These are phyloP conservation scores for Zophobas atratus DNA, from an alignment of 1,140 invertebrate species.

Conservation along the genomic window DNA sequence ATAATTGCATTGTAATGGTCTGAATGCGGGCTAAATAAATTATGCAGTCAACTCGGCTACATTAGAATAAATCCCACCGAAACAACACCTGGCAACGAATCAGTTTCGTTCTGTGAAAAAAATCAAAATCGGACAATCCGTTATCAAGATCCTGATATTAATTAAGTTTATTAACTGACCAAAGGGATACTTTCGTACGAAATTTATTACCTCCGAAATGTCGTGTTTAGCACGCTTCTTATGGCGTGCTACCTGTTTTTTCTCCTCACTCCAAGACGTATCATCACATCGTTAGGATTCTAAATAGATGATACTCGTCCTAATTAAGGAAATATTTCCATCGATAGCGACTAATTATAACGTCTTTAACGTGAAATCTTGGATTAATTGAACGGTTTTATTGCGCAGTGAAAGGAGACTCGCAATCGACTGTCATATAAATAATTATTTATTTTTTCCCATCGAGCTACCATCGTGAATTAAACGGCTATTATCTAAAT, in stretches of 20 bases:
- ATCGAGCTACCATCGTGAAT: not conserved
- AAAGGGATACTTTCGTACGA: conserved; percentile 19
- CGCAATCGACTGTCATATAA: conserved; percentile 29
- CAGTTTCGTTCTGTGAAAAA: conserved; percentile 8
- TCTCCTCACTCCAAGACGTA: not conserved
- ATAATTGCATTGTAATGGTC: conserved; percentile 63
- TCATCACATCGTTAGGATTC: conserved; percentile 38
- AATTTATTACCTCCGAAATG: conserved; percentile 32
- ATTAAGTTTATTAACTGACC: conserved; percentile 17
- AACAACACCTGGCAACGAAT: conserved; percentile 2
- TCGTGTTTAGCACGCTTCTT: conserved; percentile 38
- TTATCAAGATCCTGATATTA: conserved; percentile 20
- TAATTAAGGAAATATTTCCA: conserved; percentile 38
- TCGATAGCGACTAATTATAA: conserved; percentile 39
- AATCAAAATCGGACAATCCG: conserved; percentile 9
- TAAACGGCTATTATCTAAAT: conserved; percentile 26
- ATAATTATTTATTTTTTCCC: conserved; percentile 20
- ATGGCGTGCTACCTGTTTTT: conserved; percentile 32
- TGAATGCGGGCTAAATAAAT: conserved; percentile 53
- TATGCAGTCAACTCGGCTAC: conserved; percentile 47
- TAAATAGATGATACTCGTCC: conserved; percentile 37
- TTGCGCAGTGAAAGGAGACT: conserved; percentile 35
- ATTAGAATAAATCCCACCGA: conserved; percentile 5
- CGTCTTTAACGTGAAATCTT: conserved; percentile 38
- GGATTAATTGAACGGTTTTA: conserved; percentile 42